phyloP scores from a whole-genome alignment of 2,113 vertebrate species.

The Casuarius casuarius region DNA sequence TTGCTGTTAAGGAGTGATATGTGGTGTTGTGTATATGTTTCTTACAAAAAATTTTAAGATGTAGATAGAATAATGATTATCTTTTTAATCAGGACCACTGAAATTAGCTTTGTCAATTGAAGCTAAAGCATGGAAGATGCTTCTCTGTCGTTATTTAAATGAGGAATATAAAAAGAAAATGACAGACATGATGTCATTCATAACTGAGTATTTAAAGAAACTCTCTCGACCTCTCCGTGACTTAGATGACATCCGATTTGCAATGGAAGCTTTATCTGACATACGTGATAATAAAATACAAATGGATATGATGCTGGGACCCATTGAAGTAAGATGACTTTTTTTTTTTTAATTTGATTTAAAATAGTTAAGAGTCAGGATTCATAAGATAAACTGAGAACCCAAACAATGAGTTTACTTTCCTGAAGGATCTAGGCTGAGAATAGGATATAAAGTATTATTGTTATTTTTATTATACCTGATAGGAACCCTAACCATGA shows the following conservation, averaged over 20 bases:
- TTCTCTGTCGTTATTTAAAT: constrained; percentile 83
- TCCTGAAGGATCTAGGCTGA: neutral
- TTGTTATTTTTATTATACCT: neutral
- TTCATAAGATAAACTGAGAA: neutral
- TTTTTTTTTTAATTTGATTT: neutral
- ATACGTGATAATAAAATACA: constrained; percentile 82
- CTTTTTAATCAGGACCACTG: constrained; percentile 74
- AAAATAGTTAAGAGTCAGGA: neutral
- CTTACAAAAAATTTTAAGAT: neutral
- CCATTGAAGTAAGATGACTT: constrained; percentile 82
- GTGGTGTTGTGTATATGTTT: neutral
- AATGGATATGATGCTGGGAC: constrained; percentile 83
- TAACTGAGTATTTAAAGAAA: constrained; percentile 72
- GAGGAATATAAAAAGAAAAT: constrained; percentile 86
- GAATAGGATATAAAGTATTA: neutral
- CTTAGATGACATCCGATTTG: constrained; percentile 83
- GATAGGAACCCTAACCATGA: neutral
- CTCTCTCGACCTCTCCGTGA: constrained; percentile 81
- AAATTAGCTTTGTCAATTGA: constrained; percentile 79
- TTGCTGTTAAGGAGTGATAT: neutral
- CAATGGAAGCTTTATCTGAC: constrained; percentile 80
- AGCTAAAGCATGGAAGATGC: constrained; percentile 84
- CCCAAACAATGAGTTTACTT: neutral
- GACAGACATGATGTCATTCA: constrained; percentile 73
- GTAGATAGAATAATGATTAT: neutral